phyloP scores from a whole-genome alignment of 1,140 invertebrate genomes.

The Carposina sasakii region DNA sequence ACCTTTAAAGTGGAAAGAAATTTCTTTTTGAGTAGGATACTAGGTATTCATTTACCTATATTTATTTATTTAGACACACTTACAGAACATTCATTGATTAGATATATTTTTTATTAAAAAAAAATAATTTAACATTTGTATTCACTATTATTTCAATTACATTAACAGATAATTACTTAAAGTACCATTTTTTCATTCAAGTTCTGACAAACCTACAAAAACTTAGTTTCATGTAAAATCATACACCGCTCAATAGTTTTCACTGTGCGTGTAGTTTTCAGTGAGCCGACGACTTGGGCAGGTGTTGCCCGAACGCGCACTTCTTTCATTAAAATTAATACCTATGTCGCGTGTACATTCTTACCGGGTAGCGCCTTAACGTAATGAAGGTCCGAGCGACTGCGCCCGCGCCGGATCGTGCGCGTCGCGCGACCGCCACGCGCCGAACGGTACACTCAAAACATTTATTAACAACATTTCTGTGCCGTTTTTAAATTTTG shows the following conservation, averaged over 20 bases:
- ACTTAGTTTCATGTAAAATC: not conserved
- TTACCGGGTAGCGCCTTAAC: constrained; percentile 67
- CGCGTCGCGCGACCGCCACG: constrained; percentile 56
- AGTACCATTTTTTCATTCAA: not conserved
- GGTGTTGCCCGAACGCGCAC: constrained; percentile 61
- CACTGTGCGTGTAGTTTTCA: constrained; percentile 42
- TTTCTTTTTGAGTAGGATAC: no score
- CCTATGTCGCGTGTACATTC: constrained; percentile 71
- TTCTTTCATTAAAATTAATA: constrained; percentile 73
- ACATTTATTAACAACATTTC: constrained; percentile 48
- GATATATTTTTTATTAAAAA: no score
- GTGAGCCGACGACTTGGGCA: constrained; percentile 55
- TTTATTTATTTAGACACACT: no score
- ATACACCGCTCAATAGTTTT: constrained; percentile 22
- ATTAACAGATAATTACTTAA: not conserved
- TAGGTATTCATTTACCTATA: no score
- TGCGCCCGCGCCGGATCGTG: constrained; percentile 33
- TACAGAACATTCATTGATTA: no score
- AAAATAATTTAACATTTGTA: no score
- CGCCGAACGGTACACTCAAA: constrained; percentile 44
- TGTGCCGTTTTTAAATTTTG: no score
- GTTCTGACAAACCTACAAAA: not conserved
- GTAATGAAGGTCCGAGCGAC: constrained; percentile 62
- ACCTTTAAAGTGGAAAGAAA: no score
- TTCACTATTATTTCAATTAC: not conserved